Percentiles rank a stretch among this genome's conserved stretches.
Conservation (phyloP, 2,113 vertebrate species). For the Pterocles orientalis region DNA sequence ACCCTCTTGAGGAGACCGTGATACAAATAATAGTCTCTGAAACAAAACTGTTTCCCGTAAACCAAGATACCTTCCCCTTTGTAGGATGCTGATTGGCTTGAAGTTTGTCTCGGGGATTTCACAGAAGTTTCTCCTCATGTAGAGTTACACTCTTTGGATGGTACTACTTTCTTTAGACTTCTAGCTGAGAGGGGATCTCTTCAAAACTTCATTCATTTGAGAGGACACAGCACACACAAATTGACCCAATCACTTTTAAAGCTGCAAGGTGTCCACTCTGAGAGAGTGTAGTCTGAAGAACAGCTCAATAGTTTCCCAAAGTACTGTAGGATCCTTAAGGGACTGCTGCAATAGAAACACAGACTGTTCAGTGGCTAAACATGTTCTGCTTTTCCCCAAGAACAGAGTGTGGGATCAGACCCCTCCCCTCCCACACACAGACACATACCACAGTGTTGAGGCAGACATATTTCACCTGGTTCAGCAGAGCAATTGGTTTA, state of each 20-base stretch:
- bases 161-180: background rate
- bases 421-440: background rate
- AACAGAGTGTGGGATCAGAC: background rate
- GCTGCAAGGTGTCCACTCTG: background rate
- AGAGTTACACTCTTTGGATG: background rate
- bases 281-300: background rate
- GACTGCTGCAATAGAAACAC: background rate
- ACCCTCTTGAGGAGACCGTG: background rate
- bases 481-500: background rate
- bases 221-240: background rate
- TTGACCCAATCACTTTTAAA: background rate
- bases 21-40: background rate
- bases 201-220: background rate
- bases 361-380: background rate
- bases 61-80: rapidly evolving
- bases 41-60: background rate
- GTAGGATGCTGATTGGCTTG: background rate
- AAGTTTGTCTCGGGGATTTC: background rate
- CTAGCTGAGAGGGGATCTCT: background rate
- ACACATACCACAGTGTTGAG: background rate
- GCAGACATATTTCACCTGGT: background rate
- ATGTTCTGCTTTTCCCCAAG: background rate
- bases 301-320: background rate
- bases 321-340: background rate
- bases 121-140: background rate